Evolutionary conservation across 2,888 invertebrate species (phyloP), one percentile per base, ranked within the genome.

Genomic region (Parapristionchus giblindavisi): DNA sequence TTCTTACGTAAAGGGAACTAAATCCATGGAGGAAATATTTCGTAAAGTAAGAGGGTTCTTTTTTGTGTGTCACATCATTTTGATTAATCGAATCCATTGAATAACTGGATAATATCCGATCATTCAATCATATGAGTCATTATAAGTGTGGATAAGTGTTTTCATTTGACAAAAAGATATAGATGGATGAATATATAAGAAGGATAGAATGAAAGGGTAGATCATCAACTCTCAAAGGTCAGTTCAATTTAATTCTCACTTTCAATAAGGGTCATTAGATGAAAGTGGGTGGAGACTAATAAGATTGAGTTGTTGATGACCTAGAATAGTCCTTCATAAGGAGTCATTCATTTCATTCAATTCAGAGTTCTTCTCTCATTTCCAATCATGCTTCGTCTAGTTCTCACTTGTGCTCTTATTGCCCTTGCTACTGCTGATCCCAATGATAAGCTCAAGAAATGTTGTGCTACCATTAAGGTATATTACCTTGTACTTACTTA

Each of bases 361-460:
- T 14, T 8, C 27, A 65, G 24, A 43, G 63, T 5, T 17, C 6
- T 4, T 14, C 29, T 8, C 17, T 68, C 68, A 34, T 14, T 11
- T 48, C 14, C 32, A 5, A 68, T 68, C 51, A 51, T 68, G 14
- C 51, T 68, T 21, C 56, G 34, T n/a, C 21, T 71, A 14, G 1
- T 71, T 27, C 11, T 56, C 17, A 14, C 17, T 11, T 27, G 34
- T n/a, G 54, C 70, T 40, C 34, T 56, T 40, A 24, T 75, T 14
- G 24, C 48, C 29, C 3, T 36, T 24, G 43, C 51, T 11, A n/a
- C 52, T 36, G 52, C 61, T 17, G 29, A 58, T 8, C 76, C 83
- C 71, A 83, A 83, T 73, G 78, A 84, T 48, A 87, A 87, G 77
- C 80, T 87, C 71, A 85, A 85, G 78, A 75, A 80, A 65, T 87